These are phyloP conservation scores for Sitta carolinensis DNA, from an alignment of 2,797 vertebrate genomes.

Conservation along the genomic window DNA sequence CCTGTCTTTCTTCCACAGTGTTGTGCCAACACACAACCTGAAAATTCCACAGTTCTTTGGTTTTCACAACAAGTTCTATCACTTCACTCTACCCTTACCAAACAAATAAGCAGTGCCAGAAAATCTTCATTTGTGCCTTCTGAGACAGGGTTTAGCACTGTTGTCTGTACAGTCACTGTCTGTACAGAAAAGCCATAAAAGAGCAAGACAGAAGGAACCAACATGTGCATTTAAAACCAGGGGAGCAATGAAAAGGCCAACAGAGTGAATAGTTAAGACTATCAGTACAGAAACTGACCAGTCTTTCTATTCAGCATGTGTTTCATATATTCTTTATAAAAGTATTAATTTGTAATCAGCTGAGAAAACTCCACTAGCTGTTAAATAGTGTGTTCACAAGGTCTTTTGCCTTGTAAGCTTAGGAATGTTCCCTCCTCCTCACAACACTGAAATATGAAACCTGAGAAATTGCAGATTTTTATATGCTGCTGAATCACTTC, in stretches of 20 bases:
- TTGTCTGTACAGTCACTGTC: not conserved
- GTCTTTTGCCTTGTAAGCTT: not conserved
- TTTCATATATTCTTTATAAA: not conserved
- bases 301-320: not conserved
- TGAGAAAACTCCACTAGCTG: not conserved
- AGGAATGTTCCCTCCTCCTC: not conserved
- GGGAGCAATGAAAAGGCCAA: not conserved
- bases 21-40: not conserved
- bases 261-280: not conserved
- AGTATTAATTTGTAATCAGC: not conserved
- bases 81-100: not conserved
- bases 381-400: not conserved
- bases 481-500: not conserved
- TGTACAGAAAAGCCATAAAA: not conserved
- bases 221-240: not conserved
- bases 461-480: not conserved
- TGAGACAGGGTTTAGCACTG: not conserved
- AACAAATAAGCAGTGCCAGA: not conserved
- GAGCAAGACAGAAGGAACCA: not conserved
- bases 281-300: not conserved
- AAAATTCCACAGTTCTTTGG: not conserved
- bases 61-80: not conserved
- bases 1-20: not conserved
- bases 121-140: not conserved
- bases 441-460: not conserved